Base-by-base conservation (phyloP, 1,140 invertebrate genomes). In the Drosophila persimilis region DNA sequence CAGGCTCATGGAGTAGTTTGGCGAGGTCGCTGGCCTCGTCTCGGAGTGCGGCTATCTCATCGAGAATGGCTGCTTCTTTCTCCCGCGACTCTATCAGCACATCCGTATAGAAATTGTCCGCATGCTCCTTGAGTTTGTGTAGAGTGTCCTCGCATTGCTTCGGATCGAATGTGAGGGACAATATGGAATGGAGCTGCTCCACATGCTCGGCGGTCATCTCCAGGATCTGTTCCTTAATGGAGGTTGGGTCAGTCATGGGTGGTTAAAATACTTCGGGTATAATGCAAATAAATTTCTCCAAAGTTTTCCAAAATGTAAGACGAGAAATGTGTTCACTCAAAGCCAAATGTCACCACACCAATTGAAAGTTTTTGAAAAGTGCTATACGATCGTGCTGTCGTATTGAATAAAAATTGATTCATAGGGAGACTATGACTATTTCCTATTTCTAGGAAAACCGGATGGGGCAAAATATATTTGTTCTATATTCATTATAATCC, bases 111-210 rank as follows among this genome's bases (percentile, higher is more conserved):
- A 85, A 78, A 15, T 35, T 65, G 15, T 67, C 52, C 1, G 56
- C 70, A 26, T 88, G 86, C 2, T 73, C 70, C 11, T 65, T 61
- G 1, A 90, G 64, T 39, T 77, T 73, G 4, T 45, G 44, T 4
- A 89, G 62, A 26, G 86, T 67, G 0, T 74, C 65, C 3, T 48
- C 48, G 17, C 81, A 89, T 20, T 69, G 74, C 15, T 73, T 66
- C 0, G 50, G 29, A 17, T 84, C 69, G 22, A 90, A 90, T 53
- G 84, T 81, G 17, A 69, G 45, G 6, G 48, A 17, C 89, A 85
- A 90, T 24, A 89, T 77, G 1, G 26, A 44, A 8, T 71, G 57
- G 15, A 90, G 41, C 2, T 58, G 44, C 8, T 84, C 61, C 11
- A 90, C 57, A 54, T 80, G 31, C n/a, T 69, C 69, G 6, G 45